A percentile compares a stretch with the other conserved stretches of the same genome.
Evolutionary conservation across 2,888 invertebrate species (phyloP).

Genomic region (Phragmatobia fuliginosa): DNA sequence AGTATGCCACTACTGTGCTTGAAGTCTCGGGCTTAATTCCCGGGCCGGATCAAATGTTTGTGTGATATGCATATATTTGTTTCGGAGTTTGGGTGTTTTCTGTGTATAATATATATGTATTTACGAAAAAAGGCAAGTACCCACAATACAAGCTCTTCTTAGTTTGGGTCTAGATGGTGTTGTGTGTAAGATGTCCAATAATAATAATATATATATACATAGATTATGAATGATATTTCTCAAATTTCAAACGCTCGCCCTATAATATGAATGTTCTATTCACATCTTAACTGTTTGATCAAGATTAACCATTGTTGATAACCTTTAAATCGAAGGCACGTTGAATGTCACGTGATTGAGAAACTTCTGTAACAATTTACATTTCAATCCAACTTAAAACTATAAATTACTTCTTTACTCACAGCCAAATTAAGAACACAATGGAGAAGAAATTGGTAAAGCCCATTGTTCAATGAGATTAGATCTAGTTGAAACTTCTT

Average conservation of each 20-base stretch:
- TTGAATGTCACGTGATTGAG: constrained; percentile 8
- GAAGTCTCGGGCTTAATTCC: no score
- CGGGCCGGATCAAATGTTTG: no score
- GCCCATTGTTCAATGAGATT: constrained; percentile 1
- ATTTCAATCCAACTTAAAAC: constrained; percentile 4
- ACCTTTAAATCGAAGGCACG: constrained; percentile 20
- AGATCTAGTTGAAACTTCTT: constrained; percentile 2
- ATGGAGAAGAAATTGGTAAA: not conserved
- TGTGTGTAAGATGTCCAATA: no score
- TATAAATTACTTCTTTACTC: constrained; percentile 4
- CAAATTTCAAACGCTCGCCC: not conserved
- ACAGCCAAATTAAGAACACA: constrained; percentile 1
- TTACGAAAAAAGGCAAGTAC: no score
- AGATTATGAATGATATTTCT: not conserved
- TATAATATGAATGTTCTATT: not conserved
- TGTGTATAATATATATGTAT: no score
- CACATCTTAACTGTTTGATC: constrained; percentile 18
- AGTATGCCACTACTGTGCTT: no score
- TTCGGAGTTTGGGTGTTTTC: no score
- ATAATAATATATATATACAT: not conserved
- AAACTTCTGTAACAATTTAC: constrained; percentile 10
- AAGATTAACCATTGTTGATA: constrained; percentile 9
- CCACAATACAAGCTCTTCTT: no score
- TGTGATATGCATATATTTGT: no score
- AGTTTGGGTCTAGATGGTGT: no score